A percentile compares a stretch with the other conserved stretches of the same genome.
Conservation (phyloP, 2,888 invertebrate genomes). For the Psylliodes chrysocephalus region DNA sequence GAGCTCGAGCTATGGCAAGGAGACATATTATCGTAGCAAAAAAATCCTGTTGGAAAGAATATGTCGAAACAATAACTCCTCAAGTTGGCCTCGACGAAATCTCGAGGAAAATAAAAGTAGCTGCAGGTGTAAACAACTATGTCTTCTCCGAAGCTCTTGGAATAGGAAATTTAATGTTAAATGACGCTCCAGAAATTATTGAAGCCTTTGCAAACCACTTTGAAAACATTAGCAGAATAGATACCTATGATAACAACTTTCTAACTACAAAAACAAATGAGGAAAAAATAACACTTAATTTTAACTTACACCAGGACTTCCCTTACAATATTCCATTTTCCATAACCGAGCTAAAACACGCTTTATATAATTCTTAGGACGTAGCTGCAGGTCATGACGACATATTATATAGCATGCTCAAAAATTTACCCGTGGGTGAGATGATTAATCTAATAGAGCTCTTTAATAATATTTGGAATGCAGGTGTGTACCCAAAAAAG, state of each 20-base stretch:
- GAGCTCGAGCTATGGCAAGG: not conserved
- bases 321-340: not conserved
- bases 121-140: constrained; percentile 1
- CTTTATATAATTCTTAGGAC: not conserved
- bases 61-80: not conserved
- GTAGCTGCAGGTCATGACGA: too few relatives aligned
- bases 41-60: constrained; percentile 8
- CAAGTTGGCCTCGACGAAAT: not conserved
- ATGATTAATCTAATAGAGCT: too few relatives aligned
- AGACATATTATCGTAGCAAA: not conserved
- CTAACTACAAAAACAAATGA: not conserved
- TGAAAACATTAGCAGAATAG: not conserved
- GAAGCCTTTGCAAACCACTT: constrained; percentile 11
- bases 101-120: constrained; percentile 14
- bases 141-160: not conserved
- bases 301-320: too few relatives aligned
- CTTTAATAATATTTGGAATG: too few relatives aligned
- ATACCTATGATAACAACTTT: not conserved
- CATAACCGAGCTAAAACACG: not conserved
- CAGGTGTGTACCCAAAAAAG: too few relatives aligned
- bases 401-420: not conserved
- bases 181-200: not conserved
- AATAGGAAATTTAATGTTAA: not conserved
- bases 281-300: constrained; percentile 2
- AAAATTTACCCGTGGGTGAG: not conserved